A percentile compares a stretch with the other conserved stretches of the same genome.
phyloP scores from a whole-genome alignment of 2,888 invertebrate genomes.

The Choreutis nemorana region DNA sequence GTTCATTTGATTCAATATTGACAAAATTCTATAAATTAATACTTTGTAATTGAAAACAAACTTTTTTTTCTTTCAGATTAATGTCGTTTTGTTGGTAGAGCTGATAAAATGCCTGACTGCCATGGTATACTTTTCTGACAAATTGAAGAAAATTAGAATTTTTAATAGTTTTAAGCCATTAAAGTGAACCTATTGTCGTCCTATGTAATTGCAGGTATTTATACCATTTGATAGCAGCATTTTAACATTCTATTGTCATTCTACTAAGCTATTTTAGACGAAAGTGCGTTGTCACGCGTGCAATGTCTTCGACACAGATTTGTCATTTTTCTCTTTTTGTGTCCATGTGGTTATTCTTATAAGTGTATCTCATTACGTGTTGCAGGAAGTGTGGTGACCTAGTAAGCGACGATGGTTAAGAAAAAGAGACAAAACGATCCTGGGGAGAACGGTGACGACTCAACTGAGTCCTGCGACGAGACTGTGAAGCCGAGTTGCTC shows the following conservation, averaged over 20 bases:
- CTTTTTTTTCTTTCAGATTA: no score
- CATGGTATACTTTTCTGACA: conserved; percentile 51
- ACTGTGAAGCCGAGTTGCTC: conserved; percentile 69
- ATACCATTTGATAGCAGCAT: conserved; percentile 18
- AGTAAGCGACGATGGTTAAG: conserved; percentile 70
- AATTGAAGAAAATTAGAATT: conserved; percentile 28
- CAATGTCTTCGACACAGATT: conserved; percentile 62
- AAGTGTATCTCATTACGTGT: conserved; percentile 61
- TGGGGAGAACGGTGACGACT: conserved; percentile 69
- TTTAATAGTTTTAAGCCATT: conserved; percentile 20
- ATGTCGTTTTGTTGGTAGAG: conserved; percentile 28
- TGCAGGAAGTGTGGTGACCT: conserved; percentile 44
- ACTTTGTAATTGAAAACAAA: no score
- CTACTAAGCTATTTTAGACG: conserved; percentile 23
- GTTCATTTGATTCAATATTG: no score
- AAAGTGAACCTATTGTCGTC: conserved; percentile 24
- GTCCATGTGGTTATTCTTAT: conserved; percentile 56
- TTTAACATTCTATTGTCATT: conserved; percentile 14
- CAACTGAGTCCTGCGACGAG: conserved; percentile 78
- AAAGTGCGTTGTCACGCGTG: conserved; percentile 65
- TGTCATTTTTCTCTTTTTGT: conserved; percentile 64
- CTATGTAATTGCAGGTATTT: conserved; percentile 52
- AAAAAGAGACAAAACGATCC: conserved; percentile 77
- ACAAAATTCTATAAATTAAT: no score
- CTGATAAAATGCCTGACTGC: conserved; percentile 53